phyloP scores from a whole-genome alignment of 2,113 vertebrate species.

The Cynoglossus semilaevis region DNA sequence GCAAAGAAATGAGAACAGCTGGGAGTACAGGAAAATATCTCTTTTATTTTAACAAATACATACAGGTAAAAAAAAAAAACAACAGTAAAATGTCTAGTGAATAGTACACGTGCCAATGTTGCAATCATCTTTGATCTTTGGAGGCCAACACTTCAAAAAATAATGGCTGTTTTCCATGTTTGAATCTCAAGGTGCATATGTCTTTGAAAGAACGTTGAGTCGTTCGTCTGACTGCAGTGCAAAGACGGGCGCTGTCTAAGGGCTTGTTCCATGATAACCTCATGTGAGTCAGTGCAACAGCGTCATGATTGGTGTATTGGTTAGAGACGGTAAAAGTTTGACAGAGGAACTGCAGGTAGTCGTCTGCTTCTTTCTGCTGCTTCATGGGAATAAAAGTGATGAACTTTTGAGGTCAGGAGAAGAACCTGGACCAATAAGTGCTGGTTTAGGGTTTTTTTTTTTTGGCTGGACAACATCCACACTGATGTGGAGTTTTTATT shows the following conservation, averaged over 20 bases:
- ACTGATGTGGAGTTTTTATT: too few relatives aligned
- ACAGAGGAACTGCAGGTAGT: too few relatives aligned
- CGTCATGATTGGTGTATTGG: too few relatives aligned
- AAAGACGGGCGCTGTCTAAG: slow-evolving; percentile 19
- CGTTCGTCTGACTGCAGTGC: slow-evolving; percentile 36
- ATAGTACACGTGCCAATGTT: slow-evolving; percentile 44
- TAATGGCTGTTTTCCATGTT: slow-evolving; percentile 26
- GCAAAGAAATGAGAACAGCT: slow-evolving; percentile 47
- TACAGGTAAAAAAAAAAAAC: slow-evolving; percentile 68
- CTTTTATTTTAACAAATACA: slow-evolving; percentile 68
- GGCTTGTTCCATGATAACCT: slow-evolving; percentile 30
- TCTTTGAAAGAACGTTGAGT: slow-evolving; percentile 18
- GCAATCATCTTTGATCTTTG: slow-evolving; percentile 42
- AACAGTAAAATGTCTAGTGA: slow-evolving; percentile 52
- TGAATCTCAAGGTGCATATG: slow-evolving; percentile 45
- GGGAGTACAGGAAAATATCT: slow-evolving; percentile 64
- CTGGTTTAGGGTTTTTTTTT: slow-evolving; percentile 12
- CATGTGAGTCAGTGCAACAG: slow-evolving; percentile 9
- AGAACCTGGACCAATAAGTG: slow-evolving; percentile 33
- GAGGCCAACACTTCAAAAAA: slow-evolving; percentile 36
- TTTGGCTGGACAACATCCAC: too few relatives aligned
- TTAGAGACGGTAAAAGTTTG: too few relatives aligned
- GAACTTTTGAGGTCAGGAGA: slow-evolving; percentile 16
- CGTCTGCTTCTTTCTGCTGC: slow-evolving; percentile 20
- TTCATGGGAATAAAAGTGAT: slow-evolving; percentile 47